Evolutionary conservation across 2,113 vertebrate genomes (phyloP).

Genomic region (Poecilia latipinna): DNA sequence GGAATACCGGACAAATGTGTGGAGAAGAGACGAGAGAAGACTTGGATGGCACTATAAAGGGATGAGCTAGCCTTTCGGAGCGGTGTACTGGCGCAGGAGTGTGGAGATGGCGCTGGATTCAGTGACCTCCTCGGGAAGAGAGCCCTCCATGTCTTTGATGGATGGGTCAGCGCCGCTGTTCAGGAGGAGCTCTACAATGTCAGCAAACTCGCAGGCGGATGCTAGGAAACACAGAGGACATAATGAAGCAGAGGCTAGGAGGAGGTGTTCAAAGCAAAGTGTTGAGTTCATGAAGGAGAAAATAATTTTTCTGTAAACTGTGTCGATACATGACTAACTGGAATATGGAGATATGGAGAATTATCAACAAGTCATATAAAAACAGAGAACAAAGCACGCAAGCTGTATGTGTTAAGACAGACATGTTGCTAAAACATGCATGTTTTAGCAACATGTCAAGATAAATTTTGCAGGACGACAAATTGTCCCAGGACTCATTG

Average conservation of each 20-base stretch:
- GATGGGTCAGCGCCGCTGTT: conserved; percentile 87
- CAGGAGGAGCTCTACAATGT: conserved; percentile 93
- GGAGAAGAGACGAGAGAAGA: not conserved
- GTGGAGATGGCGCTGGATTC: conserved; percentile 87
- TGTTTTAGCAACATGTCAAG: too few relatives aligned
- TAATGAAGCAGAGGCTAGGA: not conserved
- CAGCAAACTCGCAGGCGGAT: conserved; percentile 93
- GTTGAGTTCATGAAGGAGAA: too few relatives aligned
- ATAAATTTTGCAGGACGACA: too few relatives aligned
- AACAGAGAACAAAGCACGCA: not conserved
- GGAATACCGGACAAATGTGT: conserved; percentile 3
- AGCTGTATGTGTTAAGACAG: too few relatives aligned
- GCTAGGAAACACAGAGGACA: conserved; percentile 71
- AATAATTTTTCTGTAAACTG: not conserved
- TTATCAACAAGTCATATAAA: not conserved
- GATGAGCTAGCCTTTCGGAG: conserved; percentile 77
- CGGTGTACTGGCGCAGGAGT: conserved; percentile 84
- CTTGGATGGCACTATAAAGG: not conserved
- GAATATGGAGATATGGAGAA: not conserved
- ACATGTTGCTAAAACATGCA: too few relatives aligned
- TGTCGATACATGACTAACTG: not conserved
- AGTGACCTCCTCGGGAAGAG: conserved; percentile 91
- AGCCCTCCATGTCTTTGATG: conserved; percentile 92
- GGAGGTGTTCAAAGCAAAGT: too few relatives aligned
- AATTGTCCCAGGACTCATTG: too few relatives aligned